Base-by-base conservation (phyloP, 1,140 invertebrate genomes). In the Delia radicum region DNA sequence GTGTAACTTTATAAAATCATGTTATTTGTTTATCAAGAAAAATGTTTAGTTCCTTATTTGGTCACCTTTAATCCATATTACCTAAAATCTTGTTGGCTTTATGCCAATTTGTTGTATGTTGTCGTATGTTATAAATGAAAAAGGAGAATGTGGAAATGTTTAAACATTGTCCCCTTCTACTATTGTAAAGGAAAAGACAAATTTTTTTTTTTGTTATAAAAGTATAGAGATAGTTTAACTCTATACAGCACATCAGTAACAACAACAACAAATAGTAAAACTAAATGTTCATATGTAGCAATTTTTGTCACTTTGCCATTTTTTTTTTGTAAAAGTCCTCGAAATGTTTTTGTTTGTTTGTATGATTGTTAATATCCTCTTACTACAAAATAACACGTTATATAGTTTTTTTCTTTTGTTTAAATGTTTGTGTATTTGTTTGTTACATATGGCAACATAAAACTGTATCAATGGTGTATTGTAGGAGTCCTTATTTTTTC, bases 231-330 rank as follows among this genome's bases (percentile, higher is more conserved):
- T 26, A 65, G 27, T 42, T 42, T 10, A 15, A 42, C 37, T 42
- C 37, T n/a, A n/a, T n/a, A n/a, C 12, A 42, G 37, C 7, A 42
- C 12, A 42, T 10, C 12, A 42, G 12, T 42, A 42, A n/a, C n/a
- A 42, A 42, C 37, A 42, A 42, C 12, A 42, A 42, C n/a, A 15
- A 42, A 42, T 33, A 69, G 29, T 24, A 69, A 69, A 37, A n/a
- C 15, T n/a, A 69, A 37, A 69, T 15, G 29, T 33, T 37, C 62
- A 69, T n/a, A 69, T 33, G 65, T 33, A 37, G 37, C 83, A 78
- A 83, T 83, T 83, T 83, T 83, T 83, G 81, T 83, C 82, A 83
- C 82, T 83, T 80, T 83, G 81, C 81, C 81, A 83, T 83, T 81
- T 81, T 80, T 61, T 1, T 27, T 65, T 65, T 65, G 62, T 46